Evolutionary conservation across 2,888 invertebrate species (phyloP), one percentile per base, ranked within the genome.

Genomic region (Epicampocera succincta): DNA sequence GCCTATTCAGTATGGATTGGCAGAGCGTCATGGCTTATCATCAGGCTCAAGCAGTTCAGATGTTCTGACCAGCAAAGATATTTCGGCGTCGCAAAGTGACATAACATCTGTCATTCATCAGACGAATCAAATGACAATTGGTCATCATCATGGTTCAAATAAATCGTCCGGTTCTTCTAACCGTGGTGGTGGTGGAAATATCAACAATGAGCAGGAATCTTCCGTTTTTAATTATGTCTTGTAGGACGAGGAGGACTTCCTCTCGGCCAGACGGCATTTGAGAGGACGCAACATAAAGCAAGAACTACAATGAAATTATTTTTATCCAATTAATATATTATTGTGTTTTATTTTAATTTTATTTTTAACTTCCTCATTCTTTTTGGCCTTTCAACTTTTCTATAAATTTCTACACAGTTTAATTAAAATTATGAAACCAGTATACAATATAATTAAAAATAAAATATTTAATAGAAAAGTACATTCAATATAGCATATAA

Each of bases 41-140:
- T 91, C 91, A 84, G 91, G 91, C 40, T 91, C 91, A 76, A 90
- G 91, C 85, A 91, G 91, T 83, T 91, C 91, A 56, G 91, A 91
- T 86, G 91, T 91, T 58, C 87, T 91, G 75, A 91, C 91, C 84
- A 91, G 90, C 85, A 91, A 91, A 88, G 91, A 91, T 85, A 91
- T 91, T 86, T 90, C 91, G 66, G 91, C 91, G 84, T 91, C 91
- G 84, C 91, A 91, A 86, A 90, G 91, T 87, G 91, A 91, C 86
- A 90, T 91, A 77, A 91, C 91, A 86, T 91, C 91, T 85, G 91
- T 91, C 81, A 91, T 91, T 85, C 91, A 91, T 85, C 91, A 91
- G 87, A 90, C 91, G 84, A 91, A 91, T 87, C 91, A 91, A 87
- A 89, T 91, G 86, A 89, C 90, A 72, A 91, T 91, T 76, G 90